Base-by-base conservation (phyloP, 2,797 vertebrate species). In the Decapterus maruadsi region DNA sequence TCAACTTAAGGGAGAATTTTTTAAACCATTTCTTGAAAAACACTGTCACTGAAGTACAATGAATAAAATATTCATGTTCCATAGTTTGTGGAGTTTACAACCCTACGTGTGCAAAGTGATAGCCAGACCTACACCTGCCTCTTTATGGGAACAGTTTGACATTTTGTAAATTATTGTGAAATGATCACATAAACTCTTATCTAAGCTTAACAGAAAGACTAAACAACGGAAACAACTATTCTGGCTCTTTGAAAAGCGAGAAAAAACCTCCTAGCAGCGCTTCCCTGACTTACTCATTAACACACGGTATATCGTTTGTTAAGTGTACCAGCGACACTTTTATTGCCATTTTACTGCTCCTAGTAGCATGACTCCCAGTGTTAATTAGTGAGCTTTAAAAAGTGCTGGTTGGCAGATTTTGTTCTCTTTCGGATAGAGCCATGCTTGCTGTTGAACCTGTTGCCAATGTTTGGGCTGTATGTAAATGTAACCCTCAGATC, bases 41-140 rank as follows among this genome's bases (percentile, higher is more conserved):
- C 38, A 36, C 40, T 31, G 62, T 64, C 11, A 68, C 67, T 76
- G 63, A 73, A 66, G 50, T 50, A 38, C 10, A 66, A n/a, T 81
- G 53, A 78, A 67, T 80, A 51, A 63, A 67, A 22, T n/a, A 66
- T 61, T 26, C 26, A 6, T 60, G 29, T 34, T 61, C 29, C 29
- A 59, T 29, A 79, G 71, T 72, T 62, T 46, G 20, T 65, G 42
- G 16, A 19, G 57, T 65, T 61, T 20, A 64, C 17, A 42, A 8
- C 13, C 51, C 38, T 53, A 31, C 40, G 16, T 1, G 6, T 55
- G 34, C 7, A 62, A 63, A 45, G 29, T 16, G n/a, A 55, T 12
- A 59, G 7, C 6, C 8, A 0, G 17, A 51, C 19, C 22, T 68
- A 8, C 13, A 19, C 38, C 36, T 10, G 12, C 29, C 40, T 34